phyloP scores from a whole-genome alignment of 2,113 vertebrate species.

The Cariama cristata region DNA sequence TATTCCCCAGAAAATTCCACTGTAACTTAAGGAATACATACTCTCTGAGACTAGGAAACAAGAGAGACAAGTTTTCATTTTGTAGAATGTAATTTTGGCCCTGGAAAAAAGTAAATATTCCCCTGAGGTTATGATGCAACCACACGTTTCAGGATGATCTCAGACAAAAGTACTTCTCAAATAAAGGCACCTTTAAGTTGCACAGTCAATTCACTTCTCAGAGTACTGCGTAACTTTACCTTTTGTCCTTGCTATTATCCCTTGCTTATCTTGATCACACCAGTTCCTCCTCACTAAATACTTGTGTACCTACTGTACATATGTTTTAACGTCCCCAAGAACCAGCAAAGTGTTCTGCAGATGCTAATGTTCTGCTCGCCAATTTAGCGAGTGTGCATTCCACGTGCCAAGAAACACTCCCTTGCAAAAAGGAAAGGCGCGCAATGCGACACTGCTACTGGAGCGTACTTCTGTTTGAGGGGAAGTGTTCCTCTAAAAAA shows the following conservation, averaged over 20 bases:
- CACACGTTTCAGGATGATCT: background rate
- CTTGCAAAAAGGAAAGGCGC: background rate
- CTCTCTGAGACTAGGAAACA: background rate
- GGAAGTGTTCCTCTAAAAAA: background rate
- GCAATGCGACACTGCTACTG: rapidly evolving
- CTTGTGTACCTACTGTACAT: too few species aligned
- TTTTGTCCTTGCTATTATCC: background rate
- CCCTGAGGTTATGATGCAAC: background rate
- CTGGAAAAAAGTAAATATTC: background rate
- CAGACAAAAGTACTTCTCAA: background rate
- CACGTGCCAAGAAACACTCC: background rate
- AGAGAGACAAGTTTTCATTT: background rate
- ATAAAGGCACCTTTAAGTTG: background rate
- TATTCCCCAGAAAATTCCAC: background rate
- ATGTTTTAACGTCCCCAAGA: background rate
- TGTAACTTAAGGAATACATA: background rate
- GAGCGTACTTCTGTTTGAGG: rapidly evolving
- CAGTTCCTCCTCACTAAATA: background rate
- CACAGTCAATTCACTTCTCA: background rate
- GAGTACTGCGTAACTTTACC: background rate
- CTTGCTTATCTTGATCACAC: background rate
- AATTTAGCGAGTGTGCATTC: background rate
- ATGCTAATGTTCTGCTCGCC: background rate
- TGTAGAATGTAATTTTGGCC: background rate
- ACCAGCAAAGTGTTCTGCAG: background rate